Conservation (phyloP, 2,888 invertebrate species). For the Caenorhabditis sp. region DNA sequence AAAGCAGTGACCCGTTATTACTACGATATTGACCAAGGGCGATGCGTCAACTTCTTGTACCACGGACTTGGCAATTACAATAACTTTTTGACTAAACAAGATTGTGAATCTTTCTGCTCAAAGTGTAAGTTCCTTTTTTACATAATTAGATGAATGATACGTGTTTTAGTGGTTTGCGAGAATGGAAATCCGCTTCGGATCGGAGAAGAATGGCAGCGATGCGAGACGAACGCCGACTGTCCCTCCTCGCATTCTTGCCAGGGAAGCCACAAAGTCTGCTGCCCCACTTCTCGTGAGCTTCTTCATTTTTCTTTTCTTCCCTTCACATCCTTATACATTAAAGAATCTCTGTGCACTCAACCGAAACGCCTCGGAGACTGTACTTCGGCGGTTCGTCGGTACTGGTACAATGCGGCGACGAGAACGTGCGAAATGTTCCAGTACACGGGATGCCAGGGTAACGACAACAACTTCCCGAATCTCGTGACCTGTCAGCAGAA, state of each 20-base stretch:
- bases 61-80: slow-evolving; percentile 77
- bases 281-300: slow-evolving; percentile 74
- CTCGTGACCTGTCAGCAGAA: slow-evolving; percentile 73
- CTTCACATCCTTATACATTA: neutral
- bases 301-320: neutral
- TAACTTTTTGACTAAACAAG: slow-evolving; percentile 75
- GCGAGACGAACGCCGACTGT: slow-evolving; percentile 72
- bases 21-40: slow-evolving; percentile 74
- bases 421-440: slow-evolving; percentile 72
- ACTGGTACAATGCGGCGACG: slow-evolving; percentile 76
- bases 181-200: slow-evolving; percentile 75
- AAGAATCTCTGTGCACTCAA: slow-evolving; percentile 75
- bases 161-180: slow-evolving; percentile 73
- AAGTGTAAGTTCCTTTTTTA: slow-evolving; percentile 60
- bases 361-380: slow-evolving; percentile 76
- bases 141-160: neutral
- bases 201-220: slow-evolving; percentile 76
- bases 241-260: slow-evolving; percentile 73
- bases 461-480: slow-evolving; percentile 72
- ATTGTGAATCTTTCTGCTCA: slow-evolving; percentile 75
- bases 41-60: slow-evolving; percentile 74
- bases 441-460: slow-evolving; percentile 71
- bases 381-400: slow-evolving; percentile 70
- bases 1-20: slow-evolving; percentile 72
- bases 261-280: slow-evolving; percentile 75